A percentile compares a stretch with the other conserved stretches of the same genome.
phyloP scores from a whole-genome alignment of 2,113 vertebrate genomes.

The Engystomops pustulosus region DNA sequence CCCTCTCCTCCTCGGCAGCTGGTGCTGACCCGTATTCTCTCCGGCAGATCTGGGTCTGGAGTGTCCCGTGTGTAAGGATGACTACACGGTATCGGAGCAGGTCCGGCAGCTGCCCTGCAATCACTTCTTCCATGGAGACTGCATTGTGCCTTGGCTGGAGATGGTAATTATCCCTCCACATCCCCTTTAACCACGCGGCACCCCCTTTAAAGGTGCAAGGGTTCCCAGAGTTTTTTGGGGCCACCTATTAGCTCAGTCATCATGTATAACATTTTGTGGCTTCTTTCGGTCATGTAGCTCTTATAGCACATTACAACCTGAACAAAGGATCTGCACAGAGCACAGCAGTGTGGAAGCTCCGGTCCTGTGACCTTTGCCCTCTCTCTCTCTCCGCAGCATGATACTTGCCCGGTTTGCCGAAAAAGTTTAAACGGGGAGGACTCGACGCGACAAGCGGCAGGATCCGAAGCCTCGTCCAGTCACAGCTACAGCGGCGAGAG shows the following conservation, averaged over 20 bases:
- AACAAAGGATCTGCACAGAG: too few species aligned
- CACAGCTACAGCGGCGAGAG: conserved; percentile 80
- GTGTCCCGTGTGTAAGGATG: conserved; percentile 97
- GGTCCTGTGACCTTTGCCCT: background rate
- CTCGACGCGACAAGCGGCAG: conserved; percentile 78
- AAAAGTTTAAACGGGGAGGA: conserved; percentile 94
- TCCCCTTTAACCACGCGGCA: too few species aligned
- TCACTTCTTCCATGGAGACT: conserved; percentile 95
- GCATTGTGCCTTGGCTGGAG: conserved; percentile 97
- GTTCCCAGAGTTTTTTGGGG: too few species aligned
- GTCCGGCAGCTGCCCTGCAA: conserved; percentile 95
- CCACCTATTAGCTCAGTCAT: too few species aligned
- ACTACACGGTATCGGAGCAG: conserved; percentile 85
- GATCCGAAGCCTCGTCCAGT: conserved; percentile 69
- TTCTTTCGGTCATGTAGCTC: too few species aligned
- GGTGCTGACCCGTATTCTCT: background rate
- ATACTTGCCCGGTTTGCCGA: conserved; percentile 96
- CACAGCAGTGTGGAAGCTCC: too few species aligned
- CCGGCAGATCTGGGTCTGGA: conserved; percentile 86
- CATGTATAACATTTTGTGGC: too few species aligned
- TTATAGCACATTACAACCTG: too few species aligned
- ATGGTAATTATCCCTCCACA: conserved; percentile 81
- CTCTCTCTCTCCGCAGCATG: conserved; percentile 81
- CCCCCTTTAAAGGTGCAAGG: too few species aligned
- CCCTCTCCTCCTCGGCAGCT: background rate